phyloP scores from a whole-genome alignment of 2,113 vertebrate species.

The Cepphus grylle region DNA sequence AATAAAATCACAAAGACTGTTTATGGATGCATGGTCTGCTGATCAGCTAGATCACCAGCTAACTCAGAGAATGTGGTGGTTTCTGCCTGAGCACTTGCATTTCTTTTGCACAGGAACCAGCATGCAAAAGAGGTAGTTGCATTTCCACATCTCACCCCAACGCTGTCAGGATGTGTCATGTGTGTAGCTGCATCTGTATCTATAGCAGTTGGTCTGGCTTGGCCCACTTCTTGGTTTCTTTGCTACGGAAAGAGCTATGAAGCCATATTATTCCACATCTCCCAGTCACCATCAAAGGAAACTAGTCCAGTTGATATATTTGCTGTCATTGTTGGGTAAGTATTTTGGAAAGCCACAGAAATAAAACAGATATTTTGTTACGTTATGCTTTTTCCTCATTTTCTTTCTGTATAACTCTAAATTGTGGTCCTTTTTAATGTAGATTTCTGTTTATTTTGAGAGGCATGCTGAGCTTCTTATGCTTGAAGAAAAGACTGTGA shows the following conservation, averaged over 20 bases:
- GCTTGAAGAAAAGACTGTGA: not conserved
- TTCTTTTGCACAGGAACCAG: not conserved
- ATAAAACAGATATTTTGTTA: not conserved
- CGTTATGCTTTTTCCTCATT: not conserved
- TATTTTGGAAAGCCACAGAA: not conserved
- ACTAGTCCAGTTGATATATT: not conserved
- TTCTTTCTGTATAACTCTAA: not conserved
- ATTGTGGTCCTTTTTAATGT: not conserved
- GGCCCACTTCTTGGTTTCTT: not conserved
- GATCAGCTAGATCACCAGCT: not conserved
- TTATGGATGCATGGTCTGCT: not conserved
- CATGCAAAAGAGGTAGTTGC: not conserved
- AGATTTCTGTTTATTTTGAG: not conserved
- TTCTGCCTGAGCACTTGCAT: not conserved
- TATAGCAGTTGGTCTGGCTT: not conserved
- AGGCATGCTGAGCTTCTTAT: not conserved
- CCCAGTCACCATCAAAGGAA: not conserved
- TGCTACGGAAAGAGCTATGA: not conserved
- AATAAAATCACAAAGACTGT: not conserved
- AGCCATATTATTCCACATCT: not conserved
- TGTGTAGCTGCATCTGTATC: not conserved
- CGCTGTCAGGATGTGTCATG: not conserved
- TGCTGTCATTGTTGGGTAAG: not conserved
- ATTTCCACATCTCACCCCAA: not conserved
- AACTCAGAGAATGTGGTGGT: not conserved